phyloP scores from a whole-genome alignment of 1,140 invertebrate genomes.

The Trypoxylus dichotomus region DNA sequence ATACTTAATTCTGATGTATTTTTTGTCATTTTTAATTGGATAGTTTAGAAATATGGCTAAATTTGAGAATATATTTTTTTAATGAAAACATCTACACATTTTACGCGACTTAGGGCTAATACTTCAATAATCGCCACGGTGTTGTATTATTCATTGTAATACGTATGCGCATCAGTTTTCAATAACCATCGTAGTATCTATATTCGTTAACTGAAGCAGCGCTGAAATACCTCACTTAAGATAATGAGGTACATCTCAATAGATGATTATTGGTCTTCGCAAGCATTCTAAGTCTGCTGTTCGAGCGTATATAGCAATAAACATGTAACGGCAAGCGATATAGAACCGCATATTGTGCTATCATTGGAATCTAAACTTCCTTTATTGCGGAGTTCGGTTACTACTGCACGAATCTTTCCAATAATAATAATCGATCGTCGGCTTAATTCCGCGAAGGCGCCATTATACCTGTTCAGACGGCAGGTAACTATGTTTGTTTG shows the following conservation, averaged over 20 bases:
- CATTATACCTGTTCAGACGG: background rate
- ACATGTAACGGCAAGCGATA: background rate
- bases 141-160: too few species aligned
- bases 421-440: background rate
- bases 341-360: background rate
- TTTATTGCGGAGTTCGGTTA: conserved; percentile 2
- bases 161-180: too few species aligned
- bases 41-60: too few species aligned
- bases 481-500: background rate
- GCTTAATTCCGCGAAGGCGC: background rate
- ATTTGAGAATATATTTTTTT: too few species aligned
- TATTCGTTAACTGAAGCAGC: too few species aligned
- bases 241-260: background rate
- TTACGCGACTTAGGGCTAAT: too few species aligned
- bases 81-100: too few species aligned
- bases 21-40: too few species aligned
- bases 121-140: too few species aligned
- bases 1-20: too few species aligned
- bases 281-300: background rate
- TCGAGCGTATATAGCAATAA: background rate
- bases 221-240: background rate
- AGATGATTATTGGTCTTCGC: background rate
- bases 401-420: conserved; percentile 1
- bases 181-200: too few species aligned
- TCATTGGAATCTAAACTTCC: background rate